Evolutionary conservation across 2,113 vertebrate species (phyloP).

Genomic region (Ophiodon elongatus): DNA sequence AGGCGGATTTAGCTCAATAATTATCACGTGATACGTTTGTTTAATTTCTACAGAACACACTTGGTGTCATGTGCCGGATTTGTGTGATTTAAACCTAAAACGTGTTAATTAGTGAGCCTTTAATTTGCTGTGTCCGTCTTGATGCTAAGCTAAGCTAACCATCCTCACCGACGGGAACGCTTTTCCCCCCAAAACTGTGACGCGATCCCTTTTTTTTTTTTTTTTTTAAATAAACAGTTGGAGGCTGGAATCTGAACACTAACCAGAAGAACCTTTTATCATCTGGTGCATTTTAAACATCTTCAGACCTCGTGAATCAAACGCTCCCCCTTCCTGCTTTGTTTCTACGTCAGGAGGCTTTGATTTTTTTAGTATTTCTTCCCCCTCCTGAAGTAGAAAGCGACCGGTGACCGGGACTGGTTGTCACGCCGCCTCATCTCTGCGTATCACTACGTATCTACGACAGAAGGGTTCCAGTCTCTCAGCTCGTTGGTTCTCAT

Average conservation of each 20-base stretch:
- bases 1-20: too few species aligned
- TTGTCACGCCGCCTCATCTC: constrained; percentile 19
- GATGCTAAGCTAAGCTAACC: constrained; percentile 18
- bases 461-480: constrained; percentile 47
- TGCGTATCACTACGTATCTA: constrained; percentile 58
- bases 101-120: neutral
- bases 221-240: neutral
- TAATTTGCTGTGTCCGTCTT: neutral
- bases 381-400: constrained; percentile 10
- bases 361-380: neutral
- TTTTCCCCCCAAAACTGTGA: neutral
- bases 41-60: too few species aligned
- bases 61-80: too few species aligned
- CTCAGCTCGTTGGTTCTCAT: constrained; percentile 52
- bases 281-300: constrained; percentile 20
- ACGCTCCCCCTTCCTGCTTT: constrained; percentile 18
- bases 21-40: neutral
- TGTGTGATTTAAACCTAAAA: neutral
- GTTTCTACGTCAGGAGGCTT: constrained; percentile 26
- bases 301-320: constrained; percentile 13
- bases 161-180: neutral
- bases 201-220: constrained; percentile 11
- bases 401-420: neutral
- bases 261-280: constrained; percentile 24
- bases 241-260: constrained; percentile 54